Evolutionary conservation across 1,140 invertebrate genomes (phyloP).

Genomic region (Heliconius melpomene): DNA sequence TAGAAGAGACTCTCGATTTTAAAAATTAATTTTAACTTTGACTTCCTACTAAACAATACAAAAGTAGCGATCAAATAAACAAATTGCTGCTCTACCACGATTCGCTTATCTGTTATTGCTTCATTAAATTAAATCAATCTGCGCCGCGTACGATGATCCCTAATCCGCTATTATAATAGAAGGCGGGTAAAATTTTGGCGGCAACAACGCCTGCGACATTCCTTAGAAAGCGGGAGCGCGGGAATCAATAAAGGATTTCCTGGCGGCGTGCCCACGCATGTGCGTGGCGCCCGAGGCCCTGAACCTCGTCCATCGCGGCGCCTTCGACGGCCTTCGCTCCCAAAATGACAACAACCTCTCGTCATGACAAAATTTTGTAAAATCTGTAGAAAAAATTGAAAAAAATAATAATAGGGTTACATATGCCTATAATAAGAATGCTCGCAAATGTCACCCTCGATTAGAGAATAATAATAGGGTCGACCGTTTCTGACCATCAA

Average conservation of each 20-base stretch:
- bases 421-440: constrained; percentile 9
- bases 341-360: constrained; percentile 23
- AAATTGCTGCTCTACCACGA: constrained; percentile 2
- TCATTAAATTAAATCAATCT: constrained; percentile 54
- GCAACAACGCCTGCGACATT: constrained; percentile 75
- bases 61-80: constrained; percentile 6
- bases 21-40: neutral
- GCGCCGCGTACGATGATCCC: constrained; percentile 53
- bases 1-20: neutral
- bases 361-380: constrained; percentile 3
- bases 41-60: neutral
- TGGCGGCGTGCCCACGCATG: constrained; percentile 79
- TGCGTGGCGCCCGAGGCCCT: constrained; percentile 60
- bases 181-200: constrained; percentile 67
- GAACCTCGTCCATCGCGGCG: constrained; percentile 32
- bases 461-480: constrained; percentile 29
- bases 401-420: neutral
- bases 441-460: constrained; percentile 14
- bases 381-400: neutral
- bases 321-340: constrained; percentile 29
- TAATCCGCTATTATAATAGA: constrained; percentile 61
- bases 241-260: constrained; percentile 81
- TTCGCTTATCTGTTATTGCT: constrained; percentile 44
- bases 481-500: constrained; percentile 51
- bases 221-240: constrained; percentile 76